Evolutionary conservation across 2,113 vertebrate species (phyloP), one percentile per base, ranked within the genome.

Genomic region (Seriola rivoliana): DNA sequence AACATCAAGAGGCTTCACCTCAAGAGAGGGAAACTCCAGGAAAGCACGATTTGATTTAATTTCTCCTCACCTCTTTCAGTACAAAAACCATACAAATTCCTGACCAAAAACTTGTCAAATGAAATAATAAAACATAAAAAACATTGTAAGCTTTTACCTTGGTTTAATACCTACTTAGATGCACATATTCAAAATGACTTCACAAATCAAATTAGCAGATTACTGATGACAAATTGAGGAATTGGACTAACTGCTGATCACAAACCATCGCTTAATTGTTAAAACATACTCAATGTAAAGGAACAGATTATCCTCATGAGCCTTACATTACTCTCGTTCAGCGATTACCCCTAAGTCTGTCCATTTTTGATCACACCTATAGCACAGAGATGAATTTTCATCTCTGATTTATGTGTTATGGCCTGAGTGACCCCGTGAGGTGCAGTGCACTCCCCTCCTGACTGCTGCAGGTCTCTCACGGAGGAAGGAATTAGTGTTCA

Each of bases 401-500:
- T 52, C 60, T 67, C 76, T 63, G 46, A 74, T 42, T 48, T 63
- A 16, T 38, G 52, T 50, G 54, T 58, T 52, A 1, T 19, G 72
- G 62, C 10, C 68, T 38, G 42, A 80, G 32, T 77, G 87, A 75
- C 76, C 81, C 63, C 32, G 21, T 32, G 75, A 78, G 75, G 38
- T 59, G 64, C 58, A 70, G 10, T 44, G 63, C 75, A 71, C 50
- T 65, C 75, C 32, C 25, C 44, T 73, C 34, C 64, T 71, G 57
- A 54, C 23, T 25, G 48, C 38, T 63, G 55, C 57, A 25, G 73
- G 75, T 81, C 50, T 72, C 73, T 50, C 46, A 36, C 66, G 62
- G 70, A 59, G 73, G 80, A 69, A 12, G 63, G 63, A 75, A 87
- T 89, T 64, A 81, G 63, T 78, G 78, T 57, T 88, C 32, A 71